Conservation (phyloP, 2,888 invertebrate genomes). For the Meteorus cinctellus region DNA sequence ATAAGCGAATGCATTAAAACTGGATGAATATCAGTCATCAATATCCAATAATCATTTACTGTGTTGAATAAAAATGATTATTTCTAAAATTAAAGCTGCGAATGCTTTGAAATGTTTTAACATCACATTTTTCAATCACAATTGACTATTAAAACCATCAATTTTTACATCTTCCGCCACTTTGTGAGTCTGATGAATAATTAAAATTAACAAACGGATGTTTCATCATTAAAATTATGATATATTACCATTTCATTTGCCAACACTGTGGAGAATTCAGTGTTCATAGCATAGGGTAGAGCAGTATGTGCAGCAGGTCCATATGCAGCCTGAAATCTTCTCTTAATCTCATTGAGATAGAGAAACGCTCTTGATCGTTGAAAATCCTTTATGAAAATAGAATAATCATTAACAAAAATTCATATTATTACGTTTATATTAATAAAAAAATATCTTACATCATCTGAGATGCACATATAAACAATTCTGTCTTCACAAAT, state of each 20-base stretch:
- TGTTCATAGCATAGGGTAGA: constrained; percentile 96
- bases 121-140: no score
- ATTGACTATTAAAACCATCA: no score
- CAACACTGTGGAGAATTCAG: constrained; percentile 90
- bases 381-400: constrained; percentile 82
- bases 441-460: constrained; percentile 78
- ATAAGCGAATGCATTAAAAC: no score
- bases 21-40: no score
- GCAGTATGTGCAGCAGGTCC: constrained; percentile 88
- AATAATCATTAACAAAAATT: background rate
- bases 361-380: constrained; percentile 93
- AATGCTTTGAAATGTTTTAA: no score
- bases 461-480: constrained; percentile 96
- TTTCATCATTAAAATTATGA: no score
- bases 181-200: no score
- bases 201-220: no score
- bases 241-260: constrained; percentile 87
- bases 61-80: no score
- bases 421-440: background rate
- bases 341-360: constrained; percentile 92
- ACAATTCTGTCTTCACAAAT: constrained; percentile 89
- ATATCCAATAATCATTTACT: no score
- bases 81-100: no score
- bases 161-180: no score
- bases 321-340: constrained; percentile 89